A percentile compares a stretch with the other conserved stretches of the same genome.
These are phyloP conservation scores for Leptocoma aspasia DNA, from an alignment of 2,113 vertebrate species.

Conservation along the genomic window DNA sequence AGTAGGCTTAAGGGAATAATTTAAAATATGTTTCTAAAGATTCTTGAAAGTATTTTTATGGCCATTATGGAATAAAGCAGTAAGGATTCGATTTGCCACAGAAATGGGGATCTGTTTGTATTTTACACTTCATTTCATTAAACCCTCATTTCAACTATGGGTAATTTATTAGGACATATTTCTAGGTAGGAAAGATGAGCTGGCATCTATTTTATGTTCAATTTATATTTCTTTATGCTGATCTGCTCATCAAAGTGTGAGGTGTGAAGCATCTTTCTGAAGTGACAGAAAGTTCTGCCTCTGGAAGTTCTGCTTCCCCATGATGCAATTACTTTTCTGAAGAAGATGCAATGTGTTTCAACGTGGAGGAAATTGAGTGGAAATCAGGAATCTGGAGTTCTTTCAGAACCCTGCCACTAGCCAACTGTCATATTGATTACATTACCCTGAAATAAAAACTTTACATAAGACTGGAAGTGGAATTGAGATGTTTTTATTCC, in stretches of 20 bases:
- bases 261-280: not conserved
- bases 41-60: not conserved
- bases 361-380: not conserved
- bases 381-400: not conserved
- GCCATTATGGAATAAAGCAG: not conserved
- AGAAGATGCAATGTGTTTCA: not conserved
- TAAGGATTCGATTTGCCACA: not conserved
- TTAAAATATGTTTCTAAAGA: constrained; percentile 20
- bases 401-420: not conserved
- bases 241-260: not conserved
- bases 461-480: not conserved
- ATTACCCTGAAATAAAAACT: not conserved
- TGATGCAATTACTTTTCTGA: not conserved
- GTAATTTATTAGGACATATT: not conserved
- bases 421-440: not conserved
- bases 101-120: not conserved
- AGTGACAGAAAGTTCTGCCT: not conserved
- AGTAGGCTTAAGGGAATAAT: constrained; percentile 25
- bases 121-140: not conserved
- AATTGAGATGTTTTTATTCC: not conserved
- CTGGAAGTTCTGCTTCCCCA: not conserved
- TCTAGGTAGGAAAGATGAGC: not conserved
- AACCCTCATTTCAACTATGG: not conserved
- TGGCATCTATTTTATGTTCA: not conserved
- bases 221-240: not conserved